Evolutionary conservation across 2,888 invertebrate species (phyloP), one percentile per base, ranked within the genome.

Genomic region (Neoaliturus tenellus): DNA sequence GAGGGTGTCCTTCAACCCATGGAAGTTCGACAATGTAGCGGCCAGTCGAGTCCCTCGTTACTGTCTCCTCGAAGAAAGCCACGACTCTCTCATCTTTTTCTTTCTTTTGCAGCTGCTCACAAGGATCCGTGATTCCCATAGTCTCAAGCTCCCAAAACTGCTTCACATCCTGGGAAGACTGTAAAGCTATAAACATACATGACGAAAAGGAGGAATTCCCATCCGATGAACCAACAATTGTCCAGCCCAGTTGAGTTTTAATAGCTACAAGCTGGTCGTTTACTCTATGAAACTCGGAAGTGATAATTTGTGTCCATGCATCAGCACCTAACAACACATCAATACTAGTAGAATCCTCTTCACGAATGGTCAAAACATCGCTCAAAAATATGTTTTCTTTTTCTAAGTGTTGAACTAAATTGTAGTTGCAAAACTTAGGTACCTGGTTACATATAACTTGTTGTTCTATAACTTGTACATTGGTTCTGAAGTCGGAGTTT

Each of bases 111-210:
- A 55, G 55, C 55, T 17, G 5, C 6, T 5, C 17, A 20, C 6
- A 20, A n/a, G 23, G 55, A 6, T 55, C 20, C 20, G 17, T n/a
- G 23, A 55, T 55, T 6, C 23, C 55, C 23, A 55, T 5, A 10
- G 55, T 55, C 55, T 55, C 55, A 20, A 55, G 23, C 6, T 55
- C 55, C 55, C 55, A 55, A 23, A 55, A 55, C 55, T 55, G 55
- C 23, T 55, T 55, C 5, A 55, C 23, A 23, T 55, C 55, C 55
- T 55, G 55, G 6, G 55, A 17, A 55, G 55, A 55, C 55, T 20
- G 23, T 20, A 23, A 55, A 55, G 55, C 23, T 55, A 55, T 6
- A 10, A 55, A 55, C n/a, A 55, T 55, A 23, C 8, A 20, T 20
- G n/a, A 55, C 6, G 12, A 5, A 39, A 39, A 8, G 12, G 39